Evolutionary conservation across 1,140 invertebrate genomes (phyloP).

Genomic region (Belonocnema kinseyi): DNA sequence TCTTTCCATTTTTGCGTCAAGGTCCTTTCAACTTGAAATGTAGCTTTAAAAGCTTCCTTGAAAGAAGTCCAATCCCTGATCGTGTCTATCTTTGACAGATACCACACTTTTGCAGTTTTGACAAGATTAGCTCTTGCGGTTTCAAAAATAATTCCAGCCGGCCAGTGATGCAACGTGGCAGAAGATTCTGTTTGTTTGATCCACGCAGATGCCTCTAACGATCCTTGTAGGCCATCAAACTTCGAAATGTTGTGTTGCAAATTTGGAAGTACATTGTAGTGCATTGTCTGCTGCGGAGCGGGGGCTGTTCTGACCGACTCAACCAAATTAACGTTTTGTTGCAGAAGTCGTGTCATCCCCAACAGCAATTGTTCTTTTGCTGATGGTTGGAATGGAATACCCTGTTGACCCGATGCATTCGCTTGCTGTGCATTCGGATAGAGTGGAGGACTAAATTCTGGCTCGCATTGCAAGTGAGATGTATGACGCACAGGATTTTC

Average conservation of each 20-base stretch:
- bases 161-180: slow-evolving; percentile 30
- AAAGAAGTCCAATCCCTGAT: slow-evolving; percentile 1
- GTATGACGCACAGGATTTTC: too few species aligned
- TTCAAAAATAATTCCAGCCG: not conserved
- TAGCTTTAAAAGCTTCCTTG: not conserved
- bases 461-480: too few species aligned
- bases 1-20: slow-evolving; percentile 10
- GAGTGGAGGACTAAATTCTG: too few species aligned
- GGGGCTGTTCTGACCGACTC: not conserved
- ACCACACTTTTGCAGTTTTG: slow-evolving; percentile 36
- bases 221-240: slow-evolving; percentile 31
- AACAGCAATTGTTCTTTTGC: too few species aligned
- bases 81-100: slow-evolving; percentile 15
- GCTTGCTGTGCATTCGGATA: too few species aligned
- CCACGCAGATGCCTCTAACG: slow-evolving; percentile 31
- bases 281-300: too few species aligned
- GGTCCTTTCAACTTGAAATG: slow-evolving; percentile 14
- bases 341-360: too few species aligned
- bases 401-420: too few species aligned
- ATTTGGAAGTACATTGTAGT: too few species aligned
- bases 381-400: too few species aligned
- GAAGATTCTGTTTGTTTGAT: slow-evolving; percentile 3
- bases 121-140: slow-evolving; percentile 31
- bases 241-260: not conserved
- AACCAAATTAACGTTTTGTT: not conserved